Evolutionary conservation across 1,140 invertebrate genomes (phyloP).

Genomic region (Eumaeus atala): DNA sequence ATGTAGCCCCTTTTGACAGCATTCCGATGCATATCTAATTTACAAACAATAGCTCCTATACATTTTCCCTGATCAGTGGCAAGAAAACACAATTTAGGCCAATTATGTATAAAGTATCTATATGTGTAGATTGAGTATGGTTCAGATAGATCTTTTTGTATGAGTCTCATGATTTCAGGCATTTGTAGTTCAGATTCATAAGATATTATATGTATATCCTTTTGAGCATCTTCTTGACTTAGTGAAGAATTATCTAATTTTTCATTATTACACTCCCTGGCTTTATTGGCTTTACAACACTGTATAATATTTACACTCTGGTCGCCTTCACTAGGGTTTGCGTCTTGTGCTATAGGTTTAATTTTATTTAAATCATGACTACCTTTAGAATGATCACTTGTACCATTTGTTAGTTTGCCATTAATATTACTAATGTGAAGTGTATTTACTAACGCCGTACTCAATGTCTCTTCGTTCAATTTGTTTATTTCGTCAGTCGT

Average conservation of each 20-base stretch:
- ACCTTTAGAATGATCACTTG: conserved; percentile 53
- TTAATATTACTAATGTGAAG: conserved; percentile 61
- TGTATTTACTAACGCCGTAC: conserved; percentile 55
- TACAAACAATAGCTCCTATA: conserved; percentile 98
- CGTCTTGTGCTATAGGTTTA: conserved; percentile 35
- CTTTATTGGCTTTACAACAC: conserved; percentile 41
- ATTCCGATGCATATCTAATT: conserved; percentile 96
- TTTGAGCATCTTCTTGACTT: conserved; percentile 14
- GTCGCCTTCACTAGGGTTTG: conserved; percentile 35
- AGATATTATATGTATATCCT: conserved; percentile 64
- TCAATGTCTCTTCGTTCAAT: conserved; percentile 53
- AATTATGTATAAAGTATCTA: conserved; percentile 99
- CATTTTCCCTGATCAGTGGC: conserved; percentile 90
- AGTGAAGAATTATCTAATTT: conserved; percentile 17
- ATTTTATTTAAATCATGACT: conserved; percentile 32
- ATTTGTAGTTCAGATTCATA: conserved; percentile 73
- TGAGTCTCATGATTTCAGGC: conserved; percentile 94
- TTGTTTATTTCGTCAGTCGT: conserved; percentile 49
- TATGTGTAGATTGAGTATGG: conserved; percentile 99
- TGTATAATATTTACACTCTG: conserved; percentile 66
- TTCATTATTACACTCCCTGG: conserved; percentile 11
- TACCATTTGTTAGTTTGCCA: conserved; percentile 66
- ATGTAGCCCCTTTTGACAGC: conserved; percentile 96
- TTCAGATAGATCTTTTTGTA: conserved; percentile 99
- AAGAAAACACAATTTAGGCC: conserved; percentile 98